Conservation (phyloP, 2,113 vertebrate genomes). For the Triplophysa rosa region DNA sequence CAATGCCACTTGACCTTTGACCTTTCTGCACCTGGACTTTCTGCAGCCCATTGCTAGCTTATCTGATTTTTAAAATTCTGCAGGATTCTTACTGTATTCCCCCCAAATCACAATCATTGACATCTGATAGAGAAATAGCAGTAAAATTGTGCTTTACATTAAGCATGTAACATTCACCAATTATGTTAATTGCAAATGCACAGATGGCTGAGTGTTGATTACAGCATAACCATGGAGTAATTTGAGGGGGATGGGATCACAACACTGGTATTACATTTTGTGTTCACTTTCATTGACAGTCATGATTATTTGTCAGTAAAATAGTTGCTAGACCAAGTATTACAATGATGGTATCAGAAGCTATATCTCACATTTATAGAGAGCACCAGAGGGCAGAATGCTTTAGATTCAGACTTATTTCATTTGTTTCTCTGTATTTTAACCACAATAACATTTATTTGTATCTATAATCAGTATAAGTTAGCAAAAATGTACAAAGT, state of each 20-base stretch:
- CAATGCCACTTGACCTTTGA: slow-evolving; percentile 69
- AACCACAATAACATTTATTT: slow-evolving; percentile 10
- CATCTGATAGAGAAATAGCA: slow-evolving; percentile 67
- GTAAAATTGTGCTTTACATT: slow-evolving; percentile 71
- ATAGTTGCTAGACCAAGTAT: slow-evolving; percentile 53
- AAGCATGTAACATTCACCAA: slow-evolving; percentile 77
- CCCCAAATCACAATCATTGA: slow-evolving; percentile 59
- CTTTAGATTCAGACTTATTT: neutral
- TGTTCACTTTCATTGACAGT: slow-evolving; percentile 69
- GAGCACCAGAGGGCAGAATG: slow-evolving; percentile 12
- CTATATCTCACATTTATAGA: slow-evolving; percentile 30
- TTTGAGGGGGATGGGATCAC: slow-evolving; percentile 63
- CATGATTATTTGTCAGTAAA: slow-evolving; percentile 57
- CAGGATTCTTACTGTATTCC: slow-evolving; percentile 29
- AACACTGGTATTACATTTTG: slow-evolving; percentile 67
- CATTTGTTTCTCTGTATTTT: neutral
- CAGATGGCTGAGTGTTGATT: slow-evolving; percentile 80
- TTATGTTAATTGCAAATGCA: slow-evolving; percentile 77
- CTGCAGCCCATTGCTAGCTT: slow-evolving; percentile 66
- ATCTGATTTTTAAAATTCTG: slow-evolving; percentile 58
- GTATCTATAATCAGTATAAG: slow-evolving; percentile 50
- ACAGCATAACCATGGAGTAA: slow-evolving; percentile 66
- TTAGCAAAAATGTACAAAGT: slow-evolving; percentile 47
- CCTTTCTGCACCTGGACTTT: slow-evolving; percentile 72
- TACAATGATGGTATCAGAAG: slow-evolving; percentile 38